phyloP scores from a whole-genome alignment of 2,888 invertebrate species.

The Drosophila merina region DNA sequence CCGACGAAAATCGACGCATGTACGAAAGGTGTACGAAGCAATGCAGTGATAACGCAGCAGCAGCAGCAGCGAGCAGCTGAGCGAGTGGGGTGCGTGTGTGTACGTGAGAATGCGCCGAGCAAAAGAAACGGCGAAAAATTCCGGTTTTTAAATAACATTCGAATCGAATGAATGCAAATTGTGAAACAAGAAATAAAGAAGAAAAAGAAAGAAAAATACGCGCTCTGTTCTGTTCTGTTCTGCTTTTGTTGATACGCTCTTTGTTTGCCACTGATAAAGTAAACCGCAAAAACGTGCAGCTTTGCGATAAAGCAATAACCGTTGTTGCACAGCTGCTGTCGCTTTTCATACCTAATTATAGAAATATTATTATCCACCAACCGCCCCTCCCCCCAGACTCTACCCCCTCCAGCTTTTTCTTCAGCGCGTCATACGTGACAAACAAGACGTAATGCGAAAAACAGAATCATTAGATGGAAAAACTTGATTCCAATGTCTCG shows the following conservation, averaged over 20 bases:
- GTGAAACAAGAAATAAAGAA: conserved; percentile 1
- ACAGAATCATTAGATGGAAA: background rate
- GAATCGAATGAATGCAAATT: conserved; percentile 37
- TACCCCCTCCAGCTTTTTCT: background rate
- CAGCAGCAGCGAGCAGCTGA: conserved; percentile 61
- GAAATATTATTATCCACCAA: conserved; percentile 16
- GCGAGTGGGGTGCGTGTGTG: conserved; percentile 51
- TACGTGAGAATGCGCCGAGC: conserved; percentile 70
- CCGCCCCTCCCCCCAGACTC: conserved; percentile 9
- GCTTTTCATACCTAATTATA: conserved; percentile 30
- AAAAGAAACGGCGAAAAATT: conserved; percentile 73
- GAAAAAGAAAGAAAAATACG: background rate
- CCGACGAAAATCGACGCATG: conserved; percentile 48
- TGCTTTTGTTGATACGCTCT: conserved; percentile 33
- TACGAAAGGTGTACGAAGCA: conserved; percentile 66
- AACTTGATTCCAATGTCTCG: background rate
- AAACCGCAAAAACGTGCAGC: conserved; percentile 30
- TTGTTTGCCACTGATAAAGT: conserved; percentile 27
- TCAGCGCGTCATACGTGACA: conserved; percentile 36
- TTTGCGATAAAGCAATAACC: conserved; percentile 25
- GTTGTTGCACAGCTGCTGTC: conserved; percentile 26
- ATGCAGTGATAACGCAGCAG: conserved; percentile 69
- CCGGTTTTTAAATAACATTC: conserved; percentile 58
- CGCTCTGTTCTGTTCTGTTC: conserved; percentile 11
- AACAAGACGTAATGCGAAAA: conserved; percentile 19